Evolutionary conservation across 2,113 vertebrate species (phyloP).

Genomic region (Stegostoma tigrinum): DNA sequence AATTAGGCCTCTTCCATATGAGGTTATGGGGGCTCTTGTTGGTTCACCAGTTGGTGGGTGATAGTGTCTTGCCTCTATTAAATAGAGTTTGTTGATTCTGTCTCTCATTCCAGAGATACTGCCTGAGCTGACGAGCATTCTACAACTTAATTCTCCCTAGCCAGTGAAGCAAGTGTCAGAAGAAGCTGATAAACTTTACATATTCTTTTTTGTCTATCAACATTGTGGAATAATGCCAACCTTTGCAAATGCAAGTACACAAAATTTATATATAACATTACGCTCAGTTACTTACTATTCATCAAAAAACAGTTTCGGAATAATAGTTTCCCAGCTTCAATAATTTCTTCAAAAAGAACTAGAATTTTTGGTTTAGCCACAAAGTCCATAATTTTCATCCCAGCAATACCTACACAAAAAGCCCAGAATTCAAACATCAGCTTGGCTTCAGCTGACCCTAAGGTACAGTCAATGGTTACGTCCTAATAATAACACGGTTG

Average conservation of each 20-base stretch:
- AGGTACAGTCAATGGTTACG: background rate
- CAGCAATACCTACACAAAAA: background rate
- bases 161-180: background rate
- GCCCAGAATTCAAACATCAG: background rate
- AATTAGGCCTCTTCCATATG: too few species aligned
- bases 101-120: too few species aligned
- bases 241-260: background rate
- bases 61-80: too few species aligned
- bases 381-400: background rate
- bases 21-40: too few species aligned
- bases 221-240: background rate
- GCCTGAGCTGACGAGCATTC: background rate
- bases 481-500: background rate
- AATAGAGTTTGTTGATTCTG: too few species aligned
- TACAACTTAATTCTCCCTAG: background rate
- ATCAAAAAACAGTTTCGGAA: background rate
- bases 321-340: background rate
- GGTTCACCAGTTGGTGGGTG: too few species aligned
- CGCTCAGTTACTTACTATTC: background rate
- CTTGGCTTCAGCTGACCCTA: background rate
- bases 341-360: background rate
- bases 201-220: background rate
- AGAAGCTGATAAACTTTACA: background rate
- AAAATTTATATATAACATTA: background rate
- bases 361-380: background rate